A percentile compares a stretch with the other conserved stretches of the same genome.
Conservation (phyloP, 2,888 invertebrate genomes). For the Agrotis exclamationis region DNA sequence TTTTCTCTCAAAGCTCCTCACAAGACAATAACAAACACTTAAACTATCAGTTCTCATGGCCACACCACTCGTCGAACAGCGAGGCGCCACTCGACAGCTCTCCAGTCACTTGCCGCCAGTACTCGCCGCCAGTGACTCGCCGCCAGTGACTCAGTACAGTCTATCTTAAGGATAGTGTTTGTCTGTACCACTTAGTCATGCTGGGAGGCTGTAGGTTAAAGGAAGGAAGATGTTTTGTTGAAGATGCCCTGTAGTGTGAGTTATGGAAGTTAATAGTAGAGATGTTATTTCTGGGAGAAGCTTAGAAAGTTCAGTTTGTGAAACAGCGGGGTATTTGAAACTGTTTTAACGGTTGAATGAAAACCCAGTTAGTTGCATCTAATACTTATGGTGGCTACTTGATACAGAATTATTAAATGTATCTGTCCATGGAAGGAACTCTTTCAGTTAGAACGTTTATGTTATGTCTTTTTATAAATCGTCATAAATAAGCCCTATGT, state of each 20-base stretch:
- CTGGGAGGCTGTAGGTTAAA: constrained; percentile 14
- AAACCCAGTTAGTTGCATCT: background rate
- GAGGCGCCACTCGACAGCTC: constrained; percentile 53
- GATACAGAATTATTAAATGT: too few species aligned
- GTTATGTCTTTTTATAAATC: too few species aligned
- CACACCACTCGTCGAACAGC: constrained; percentile 25
- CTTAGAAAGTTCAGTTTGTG: background rate
- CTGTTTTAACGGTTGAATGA: background rate
- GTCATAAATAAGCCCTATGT: too few species aligned
- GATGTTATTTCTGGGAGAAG: background rate
- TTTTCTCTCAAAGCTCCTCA: background rate
- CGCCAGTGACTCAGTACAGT: constrained; percentile 52
- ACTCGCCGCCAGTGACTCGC: constrained; percentile 40
- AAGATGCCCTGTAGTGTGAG: constrained; percentile 10
- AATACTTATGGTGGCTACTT: too few species aligned
- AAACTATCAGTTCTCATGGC: constrained; percentile 41
- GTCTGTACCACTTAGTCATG: constrained; percentile 56
- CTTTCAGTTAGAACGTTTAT: too few species aligned
- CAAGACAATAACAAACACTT: constrained; percentile 5
- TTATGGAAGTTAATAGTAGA: background rate
- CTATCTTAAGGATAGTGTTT: constrained; percentile 50
- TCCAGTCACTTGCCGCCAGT: constrained; percentile 36
- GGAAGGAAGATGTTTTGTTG: constrained; percentile 11
- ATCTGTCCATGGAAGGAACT: too few species aligned
- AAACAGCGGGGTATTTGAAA: background rate